phyloP scores from a whole-genome alignment of 2,797 vertebrate species.

The Chrysocyon brachyurus region DNA sequence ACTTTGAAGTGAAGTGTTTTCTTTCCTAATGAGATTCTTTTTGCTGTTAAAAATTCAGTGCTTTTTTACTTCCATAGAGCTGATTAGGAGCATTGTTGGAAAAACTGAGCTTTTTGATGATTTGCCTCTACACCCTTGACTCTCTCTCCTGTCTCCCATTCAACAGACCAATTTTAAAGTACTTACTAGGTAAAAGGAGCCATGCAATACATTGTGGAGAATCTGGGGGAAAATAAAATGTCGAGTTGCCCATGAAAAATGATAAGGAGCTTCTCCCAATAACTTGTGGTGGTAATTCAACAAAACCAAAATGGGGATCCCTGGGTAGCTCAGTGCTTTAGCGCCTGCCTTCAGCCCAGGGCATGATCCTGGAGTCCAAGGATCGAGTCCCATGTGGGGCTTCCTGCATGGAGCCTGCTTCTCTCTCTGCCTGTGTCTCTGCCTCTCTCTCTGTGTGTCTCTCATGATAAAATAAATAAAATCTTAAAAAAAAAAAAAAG shows the following conservation, averaged over 20 bases:
- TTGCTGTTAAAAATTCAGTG: neutral
- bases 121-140: neutral
- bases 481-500: neutral
- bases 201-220: neutral
- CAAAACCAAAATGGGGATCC: slow-evolving; percentile 43
- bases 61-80: neutral
- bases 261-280: neutral
- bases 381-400: too few relatives aligned
- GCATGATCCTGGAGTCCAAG: too few relatives aligned
- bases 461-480: too few relatives aligned
- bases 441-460: too few relatives aligned
- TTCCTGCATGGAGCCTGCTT: too few relatives aligned
- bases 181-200: neutral
- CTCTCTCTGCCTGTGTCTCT: too few relatives aligned
- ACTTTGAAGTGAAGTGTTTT: slow-evolving; percentile 67
- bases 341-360: too few relatives aligned
- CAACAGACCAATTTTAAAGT: neutral
- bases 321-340: too few relatives aligned
- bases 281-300: neutral
- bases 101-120: neutral
- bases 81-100: neutral
- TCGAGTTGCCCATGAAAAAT: neutral
- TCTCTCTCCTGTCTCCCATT: neutral
- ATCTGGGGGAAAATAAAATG: neutral
- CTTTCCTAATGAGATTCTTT: slow-evolving; percentile 66